phyloP scores from a whole-genome alignment of 2,113 vertebrate genomes.

The Merops nubicus region DNA sequence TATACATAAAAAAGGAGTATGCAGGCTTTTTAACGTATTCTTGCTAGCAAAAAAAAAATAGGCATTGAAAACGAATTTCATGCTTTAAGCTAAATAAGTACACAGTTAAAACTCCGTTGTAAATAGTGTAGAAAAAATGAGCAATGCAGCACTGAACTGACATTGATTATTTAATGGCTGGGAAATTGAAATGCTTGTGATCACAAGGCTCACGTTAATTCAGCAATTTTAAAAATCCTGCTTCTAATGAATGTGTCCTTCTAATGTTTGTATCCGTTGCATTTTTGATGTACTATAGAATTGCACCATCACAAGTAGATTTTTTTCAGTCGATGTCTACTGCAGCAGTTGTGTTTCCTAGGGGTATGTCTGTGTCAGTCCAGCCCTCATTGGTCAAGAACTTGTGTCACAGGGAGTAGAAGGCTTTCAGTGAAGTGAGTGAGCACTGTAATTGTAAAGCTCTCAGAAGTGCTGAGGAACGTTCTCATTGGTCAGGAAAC shows the following conservation, averaged over 20 bases:
- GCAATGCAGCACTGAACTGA: not conserved
- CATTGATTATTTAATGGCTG: not conserved
- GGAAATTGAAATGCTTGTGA: not conserved
- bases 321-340: not conserved
- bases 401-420: not conserved
- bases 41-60: not conserved
- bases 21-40: not conserved
- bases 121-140: not conserved
- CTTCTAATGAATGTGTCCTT: not conserved
- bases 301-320: fast-evolving
- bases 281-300: not conserved
- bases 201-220: not conserved
- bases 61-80: not conserved
- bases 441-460: not conserved
- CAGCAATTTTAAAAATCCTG: not conserved
- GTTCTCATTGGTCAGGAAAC: not conserved
- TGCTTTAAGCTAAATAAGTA: not conserved
- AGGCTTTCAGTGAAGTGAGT: not conserved
- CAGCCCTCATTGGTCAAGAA: not conserved
- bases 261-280: not conserved
- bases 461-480: not conserved
- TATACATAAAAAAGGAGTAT: not conserved
- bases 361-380: fast-evolving
- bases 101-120: not conserved
- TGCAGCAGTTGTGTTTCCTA: not conserved